Percentiles rank a stretch among this genome's conserved stretches.
Evolutionary conservation across 2,113 vertebrate genomes (phyloP).

Genomic region (Carettochelys insculpta): DNA sequence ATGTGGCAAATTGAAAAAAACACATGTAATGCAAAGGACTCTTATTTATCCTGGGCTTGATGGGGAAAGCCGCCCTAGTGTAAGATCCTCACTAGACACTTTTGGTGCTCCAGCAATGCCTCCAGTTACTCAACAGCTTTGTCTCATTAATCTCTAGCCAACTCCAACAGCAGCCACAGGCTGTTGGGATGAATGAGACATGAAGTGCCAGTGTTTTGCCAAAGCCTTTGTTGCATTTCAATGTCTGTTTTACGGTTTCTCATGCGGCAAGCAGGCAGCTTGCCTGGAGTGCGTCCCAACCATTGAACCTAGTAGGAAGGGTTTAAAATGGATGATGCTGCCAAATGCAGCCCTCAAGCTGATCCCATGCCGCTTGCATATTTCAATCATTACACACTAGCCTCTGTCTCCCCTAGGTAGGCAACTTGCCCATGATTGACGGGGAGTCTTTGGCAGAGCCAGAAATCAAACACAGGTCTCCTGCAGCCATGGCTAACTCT

Average conservation of each 20-base stretch:
- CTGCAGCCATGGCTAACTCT: not conserved
- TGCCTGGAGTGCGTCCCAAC: not conserved
- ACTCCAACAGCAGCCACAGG: too few relatives aligned
- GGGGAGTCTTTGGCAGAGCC: not conserved
- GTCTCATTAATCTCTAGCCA: not conserved
- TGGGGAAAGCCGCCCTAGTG: fast-evolving
- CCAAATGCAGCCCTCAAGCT: not conserved
- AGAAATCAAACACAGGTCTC: not conserved
- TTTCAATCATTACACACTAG: not conserved
- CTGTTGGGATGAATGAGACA: too few relatives aligned
- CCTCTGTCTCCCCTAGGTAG: not conserved
- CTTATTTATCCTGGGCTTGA: fast-evolving
- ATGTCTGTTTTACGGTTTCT: not conserved
- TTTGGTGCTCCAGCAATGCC: not conserved
- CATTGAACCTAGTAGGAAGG: fast-evolving
- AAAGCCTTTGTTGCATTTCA: not conserved
- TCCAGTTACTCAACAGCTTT: not conserved
- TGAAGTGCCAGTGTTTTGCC: not conserved
- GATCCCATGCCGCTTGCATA: not conserved
- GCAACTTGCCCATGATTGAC: not conserved
- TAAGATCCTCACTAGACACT: fast-evolving
- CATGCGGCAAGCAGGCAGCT: not conserved
- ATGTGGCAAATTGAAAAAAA: not conserved
- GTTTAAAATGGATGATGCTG: not conserved
- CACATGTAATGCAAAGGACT: fast-evolving